phyloP scores from a whole-genome alignment of 2,797 vertebrate species.

The Triplophysa bombifrons region DNA sequence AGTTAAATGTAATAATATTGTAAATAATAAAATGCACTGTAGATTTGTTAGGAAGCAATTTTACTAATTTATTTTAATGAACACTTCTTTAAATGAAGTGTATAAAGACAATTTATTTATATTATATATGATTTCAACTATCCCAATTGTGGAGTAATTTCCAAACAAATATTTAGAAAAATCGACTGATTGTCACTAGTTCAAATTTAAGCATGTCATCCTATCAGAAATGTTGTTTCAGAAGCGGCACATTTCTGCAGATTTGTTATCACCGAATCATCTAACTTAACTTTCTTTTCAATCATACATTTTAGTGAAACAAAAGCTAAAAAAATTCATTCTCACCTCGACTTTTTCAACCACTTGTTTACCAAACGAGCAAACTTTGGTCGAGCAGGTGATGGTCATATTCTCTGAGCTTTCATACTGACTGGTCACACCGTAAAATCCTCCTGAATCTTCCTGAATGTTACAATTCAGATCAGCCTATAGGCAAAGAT shows the following conservation, averaged over 20 bases:
- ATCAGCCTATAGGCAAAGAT: conserved; percentile 81
- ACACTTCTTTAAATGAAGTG: not conserved
- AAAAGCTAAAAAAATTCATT: not conserved
- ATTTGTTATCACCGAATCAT: not conserved
- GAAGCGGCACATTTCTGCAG: too few relatives aligned
- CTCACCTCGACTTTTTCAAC: conserved; percentile 99
- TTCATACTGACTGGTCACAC: conserved; percentile 97
- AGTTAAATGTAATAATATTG: too few relatives aligned
- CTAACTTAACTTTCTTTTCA: not conserved
- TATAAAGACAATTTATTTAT: not conserved
- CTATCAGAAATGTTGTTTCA: not conserved
- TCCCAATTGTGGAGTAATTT: too few relatives aligned
- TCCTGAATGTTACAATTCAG: conserved; percentile 94
- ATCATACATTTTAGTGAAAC: too few relatives aligned
- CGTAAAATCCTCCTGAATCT: conserved; percentile 92
- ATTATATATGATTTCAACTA: too few relatives aligned
- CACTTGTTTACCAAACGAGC: conserved; percentile 99
- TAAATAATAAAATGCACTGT: too few relatives aligned
- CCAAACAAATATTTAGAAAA: too few relatives aligned
- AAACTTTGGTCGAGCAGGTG: conserved; percentile 99
- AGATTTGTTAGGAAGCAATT: not conserved
- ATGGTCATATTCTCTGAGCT: conserved; percentile 99
- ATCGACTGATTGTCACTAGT: not conserved
- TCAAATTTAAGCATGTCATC: not conserved
- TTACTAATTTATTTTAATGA: not conserved